phyloP scores from a whole-genome alignment of 2,797 vertebrate species.

The Myripristis murdjan region DNA sequence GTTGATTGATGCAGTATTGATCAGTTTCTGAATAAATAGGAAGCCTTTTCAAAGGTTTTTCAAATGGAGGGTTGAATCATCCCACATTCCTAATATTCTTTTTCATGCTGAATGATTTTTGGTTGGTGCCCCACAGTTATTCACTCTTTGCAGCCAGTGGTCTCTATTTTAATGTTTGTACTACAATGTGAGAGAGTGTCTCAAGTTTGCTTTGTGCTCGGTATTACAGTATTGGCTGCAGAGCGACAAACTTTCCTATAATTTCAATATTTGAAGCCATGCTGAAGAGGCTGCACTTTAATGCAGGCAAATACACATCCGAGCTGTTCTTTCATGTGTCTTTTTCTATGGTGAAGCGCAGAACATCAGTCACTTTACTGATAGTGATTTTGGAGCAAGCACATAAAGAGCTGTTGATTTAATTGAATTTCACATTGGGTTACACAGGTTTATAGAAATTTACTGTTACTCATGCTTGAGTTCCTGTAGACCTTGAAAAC shows the following conservation, averaged over 20 bases:
- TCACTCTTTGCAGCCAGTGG: constrained; percentile 1
- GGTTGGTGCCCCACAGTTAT: constrained; percentile 1
- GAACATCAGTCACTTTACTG: no score
- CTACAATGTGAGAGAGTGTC: background rate
- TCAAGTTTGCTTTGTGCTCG: background rate
- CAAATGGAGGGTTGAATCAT: constrained; percentile 26
- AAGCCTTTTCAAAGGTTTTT: constrained; percentile 19
- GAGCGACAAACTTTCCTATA: background rate
- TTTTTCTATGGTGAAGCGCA: no score
- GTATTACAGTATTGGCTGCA: background rate
- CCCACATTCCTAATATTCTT: constrained; percentile 27
- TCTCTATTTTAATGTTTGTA: constrained; percentile 13
- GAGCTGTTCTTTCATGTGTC: no score
- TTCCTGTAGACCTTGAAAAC: no score
- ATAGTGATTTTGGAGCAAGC: no score
- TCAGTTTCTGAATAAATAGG: constrained; percentile 48
- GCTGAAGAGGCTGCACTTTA: background rate
- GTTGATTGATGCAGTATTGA: constrained; percentile 63
- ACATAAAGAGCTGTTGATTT: no score
- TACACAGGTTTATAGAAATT: no score
- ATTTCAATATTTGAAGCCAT: constrained; percentile 3
- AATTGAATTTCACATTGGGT: no score
- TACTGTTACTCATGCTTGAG: no score
- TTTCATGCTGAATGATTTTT: constrained; percentile 26
- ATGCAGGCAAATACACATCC: background rate